Base-by-base conservation (phyloP, 1,140 invertebrate species). In the Drosophila kurseongensis region DNA sequence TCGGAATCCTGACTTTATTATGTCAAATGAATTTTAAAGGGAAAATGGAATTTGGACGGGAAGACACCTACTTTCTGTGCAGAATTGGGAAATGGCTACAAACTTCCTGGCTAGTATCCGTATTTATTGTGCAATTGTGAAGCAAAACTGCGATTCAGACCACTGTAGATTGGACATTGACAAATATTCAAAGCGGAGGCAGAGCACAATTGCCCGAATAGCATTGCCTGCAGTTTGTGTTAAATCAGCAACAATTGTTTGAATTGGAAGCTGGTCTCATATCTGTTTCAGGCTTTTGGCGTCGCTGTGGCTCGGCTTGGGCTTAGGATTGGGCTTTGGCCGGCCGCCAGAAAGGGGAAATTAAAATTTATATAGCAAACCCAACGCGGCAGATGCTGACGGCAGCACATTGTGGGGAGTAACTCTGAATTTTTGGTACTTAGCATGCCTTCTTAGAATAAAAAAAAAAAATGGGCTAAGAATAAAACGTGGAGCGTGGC, bases 191-290 rank as follows among this genome's bases (percentile, higher is more conserved):
- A 75, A 55, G 44, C 52, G 52, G 52, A 55, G 57, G 23, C 45
- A 40, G 35, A 40, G 35, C 44, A 48, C 60, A 67, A 65, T 67
- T 59, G 41, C 47, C 55, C 68, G 16, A 65, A 38, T 51, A 47
- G 77, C 78, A 84, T 84, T 84, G 82, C 59, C 82, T 84, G 81
- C 73, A 81, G 80, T 85, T 85, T 86, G 63, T 86, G 81, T 85
- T 86, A 81, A 85, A 78, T 85, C 82, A 85, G 81, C 78, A 85
- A 85, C 81, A 85, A 85, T 84, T 84, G 81, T 86, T 77, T 79
- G 67, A 69, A 42, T 75, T 63, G 58, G 36, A 63, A 73, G 47
- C 52, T 16, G 74, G 73, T 81, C 76, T 63, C 68, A 78, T 75
- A 73, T 73, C 79, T 62, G 56, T 51, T 57, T 51, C 59, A 58